These are phyloP conservation scores for Acanthosoma haemorrhoidale DNA, from an alignment of 2,888 invertebrate genomes.

Conservation along the genomic window DNA sequence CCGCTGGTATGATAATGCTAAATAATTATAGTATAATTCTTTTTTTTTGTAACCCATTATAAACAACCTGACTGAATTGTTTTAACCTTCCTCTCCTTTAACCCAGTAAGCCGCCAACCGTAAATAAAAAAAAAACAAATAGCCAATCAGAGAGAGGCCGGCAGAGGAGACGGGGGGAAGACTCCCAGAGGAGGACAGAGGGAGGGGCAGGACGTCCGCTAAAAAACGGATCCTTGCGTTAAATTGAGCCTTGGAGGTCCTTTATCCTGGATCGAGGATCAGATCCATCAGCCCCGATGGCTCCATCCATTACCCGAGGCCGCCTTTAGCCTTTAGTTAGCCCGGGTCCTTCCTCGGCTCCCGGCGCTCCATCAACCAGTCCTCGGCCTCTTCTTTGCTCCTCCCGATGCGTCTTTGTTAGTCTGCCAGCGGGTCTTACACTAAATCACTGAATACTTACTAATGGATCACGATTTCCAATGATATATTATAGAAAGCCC, in stretches of 20 bases:
- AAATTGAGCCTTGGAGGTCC: conserved; percentile 15
- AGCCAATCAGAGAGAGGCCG: neutral
- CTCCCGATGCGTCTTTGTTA: too few relatives aligned
- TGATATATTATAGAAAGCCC: too few relatives aligned
- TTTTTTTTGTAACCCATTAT: too few relatives aligned
- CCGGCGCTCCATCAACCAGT: neutral
- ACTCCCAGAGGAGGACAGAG: too few relatives aligned
- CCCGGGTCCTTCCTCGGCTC: neutral
- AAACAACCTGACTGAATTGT: too few relatives aligned
- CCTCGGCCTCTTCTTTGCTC: too few relatives aligned
- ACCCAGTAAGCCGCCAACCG: too few relatives aligned
- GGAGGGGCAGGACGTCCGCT: neutral
- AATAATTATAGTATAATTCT: too few relatives aligned
- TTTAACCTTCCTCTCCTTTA: neutral
- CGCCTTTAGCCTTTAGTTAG: conserved; percentile 5
- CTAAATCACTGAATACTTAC: too few relatives aligned
- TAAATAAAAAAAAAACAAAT: neutral
- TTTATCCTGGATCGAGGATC: neutral
- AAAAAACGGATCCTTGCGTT: conserved; percentile 9
- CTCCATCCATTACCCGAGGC: conserved; percentile 1
- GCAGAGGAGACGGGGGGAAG: neutral
- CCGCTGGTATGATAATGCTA: too few relatives aligned
- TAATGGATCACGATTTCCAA: too few relatives aligned
- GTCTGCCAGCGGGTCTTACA: too few relatives aligned
- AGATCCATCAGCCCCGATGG: neutral